phyloP scores from a whole-genome alignment of 2,797 vertebrate genomes.

The Rallus crepitans region DNA sequence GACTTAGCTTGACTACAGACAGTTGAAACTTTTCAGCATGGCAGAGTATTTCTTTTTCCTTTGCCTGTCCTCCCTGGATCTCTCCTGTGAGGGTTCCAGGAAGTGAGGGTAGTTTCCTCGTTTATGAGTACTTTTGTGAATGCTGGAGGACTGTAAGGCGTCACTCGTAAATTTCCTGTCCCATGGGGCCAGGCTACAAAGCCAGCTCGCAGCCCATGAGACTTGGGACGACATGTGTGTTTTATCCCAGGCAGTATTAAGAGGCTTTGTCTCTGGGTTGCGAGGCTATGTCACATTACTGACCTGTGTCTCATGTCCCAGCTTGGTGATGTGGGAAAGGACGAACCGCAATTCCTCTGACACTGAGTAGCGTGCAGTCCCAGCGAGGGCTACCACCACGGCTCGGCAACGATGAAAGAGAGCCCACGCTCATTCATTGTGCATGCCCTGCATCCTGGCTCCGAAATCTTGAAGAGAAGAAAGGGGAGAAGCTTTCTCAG shows the following conservation, averaged over 20 bases:
- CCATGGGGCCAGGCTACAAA: background rate
- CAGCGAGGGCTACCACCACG: accelerated
- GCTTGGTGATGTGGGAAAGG: background rate
- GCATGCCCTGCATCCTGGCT: background rate
- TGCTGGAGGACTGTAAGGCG: background rate
- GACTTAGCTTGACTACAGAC: background rate
- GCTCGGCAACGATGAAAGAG: accelerated
- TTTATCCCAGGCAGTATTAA: background rate
- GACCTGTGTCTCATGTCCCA: background rate
- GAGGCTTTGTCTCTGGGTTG: background rate
- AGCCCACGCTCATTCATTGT: background rate
- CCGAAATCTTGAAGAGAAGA: background rate
- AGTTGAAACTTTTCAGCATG: background rate
- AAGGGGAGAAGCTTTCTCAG: background rate
- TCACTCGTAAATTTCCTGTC: background rate
- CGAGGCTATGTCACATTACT: background rate
- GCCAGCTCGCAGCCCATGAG: accelerated
- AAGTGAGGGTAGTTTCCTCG: background rate
- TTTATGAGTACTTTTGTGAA: background rate
- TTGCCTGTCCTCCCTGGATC: background rate
- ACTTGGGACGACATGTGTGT: background rate
- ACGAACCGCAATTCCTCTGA: background rate
- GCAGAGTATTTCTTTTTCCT: background rate
- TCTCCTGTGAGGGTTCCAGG: background rate
- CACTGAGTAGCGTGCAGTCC: background rate